Evolutionary conservation across 2,797 vertebrate genomes (phyloP).

Genomic region (Gastrophryne carolinensis): DNA sequence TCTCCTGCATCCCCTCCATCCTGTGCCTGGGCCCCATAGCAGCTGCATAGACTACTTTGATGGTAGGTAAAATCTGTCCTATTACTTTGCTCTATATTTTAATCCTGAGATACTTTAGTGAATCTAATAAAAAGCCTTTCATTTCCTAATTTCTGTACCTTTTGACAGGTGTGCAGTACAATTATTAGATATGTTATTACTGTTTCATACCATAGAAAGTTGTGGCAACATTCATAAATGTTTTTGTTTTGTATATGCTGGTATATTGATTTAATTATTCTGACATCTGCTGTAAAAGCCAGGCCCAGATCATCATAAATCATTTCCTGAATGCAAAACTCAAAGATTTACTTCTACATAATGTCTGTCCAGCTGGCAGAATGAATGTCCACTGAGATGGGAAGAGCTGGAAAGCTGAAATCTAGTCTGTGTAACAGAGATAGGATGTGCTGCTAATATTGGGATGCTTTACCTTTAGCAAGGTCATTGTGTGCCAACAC

Average conservation of each 20-base stretch:
- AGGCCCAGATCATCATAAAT: constrained; percentile 26
- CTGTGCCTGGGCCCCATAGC: too few species aligned
- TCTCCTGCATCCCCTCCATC: too few species aligned
- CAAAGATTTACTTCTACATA: constrained; percentile 27
- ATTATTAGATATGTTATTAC: not conserved
- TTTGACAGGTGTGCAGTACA: not conserved
- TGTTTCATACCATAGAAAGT: not conserved
- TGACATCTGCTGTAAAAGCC: constrained; percentile 32
- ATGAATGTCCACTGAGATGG: constrained; percentile 34
- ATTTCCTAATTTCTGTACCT: not conserved
- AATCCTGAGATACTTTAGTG: not conserved
- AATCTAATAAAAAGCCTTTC: not conserved
- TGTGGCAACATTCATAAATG: not conserved
- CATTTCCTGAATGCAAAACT: constrained; percentile 43
- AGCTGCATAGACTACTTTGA: not conserved
- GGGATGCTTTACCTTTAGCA: constrained; percentile 35
- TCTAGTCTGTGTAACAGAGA: constrained; percentile 14
- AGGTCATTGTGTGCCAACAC: constrained; percentile 1
- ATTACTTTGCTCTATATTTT: not conserved
- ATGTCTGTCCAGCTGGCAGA: constrained; percentile 40
- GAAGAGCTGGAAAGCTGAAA: constrained; percentile 35
- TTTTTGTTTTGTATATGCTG: not conserved
- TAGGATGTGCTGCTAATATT: constrained; percentile 25
- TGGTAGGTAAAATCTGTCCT: not conserved
- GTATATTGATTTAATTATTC: constrained; percentile 10